Evolutionary conservation across 2,113 vertebrate genomes (phyloP), one percentile per base, ranked within the genome.

Genomic region (Condylura cristata): DNA sequence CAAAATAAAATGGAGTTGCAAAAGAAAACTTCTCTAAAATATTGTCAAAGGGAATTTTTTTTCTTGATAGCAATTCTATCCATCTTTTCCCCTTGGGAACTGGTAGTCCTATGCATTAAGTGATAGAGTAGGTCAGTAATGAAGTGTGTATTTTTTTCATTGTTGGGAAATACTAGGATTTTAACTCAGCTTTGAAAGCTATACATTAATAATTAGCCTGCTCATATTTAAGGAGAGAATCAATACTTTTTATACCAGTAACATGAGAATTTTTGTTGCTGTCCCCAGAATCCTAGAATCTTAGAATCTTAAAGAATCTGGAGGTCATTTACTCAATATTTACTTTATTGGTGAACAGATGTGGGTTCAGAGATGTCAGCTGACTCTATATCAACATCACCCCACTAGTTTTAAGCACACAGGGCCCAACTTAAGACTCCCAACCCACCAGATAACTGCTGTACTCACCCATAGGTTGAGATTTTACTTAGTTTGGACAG

Each of bases 151-250:
- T 87, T 96, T 86, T 95, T 46, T 9, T 58, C 58, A 44, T 87
- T 71, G 65, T 8, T 90, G 75, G 13, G 26, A 93, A 90, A 53
- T 61, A 53, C n/a, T 86, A 65, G 53, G 34, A 87, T 90, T 93
- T 90, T 60, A 72, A 65, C 56, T 63, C 39, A 83, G 82, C 9
- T 9, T 75, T 85, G 60, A 80, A 11, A 81, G 16, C 56, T 53
- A 61, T 32, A 63, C n/a, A 61, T 44, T 48, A 84, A 91, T 51
- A 66, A 41, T 22, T 75, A 82, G 79, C 86, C n/a, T 65, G 32
- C 17, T 60, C 20, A 18, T 48, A 88, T 71, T 94, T n/a, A 78
- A 72, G 39, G 51, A 34, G 71, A 76, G 32, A 80, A 85, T 1
- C 5, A 86, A 24, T 53, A 41, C 32, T 61, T 87, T 75, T 93